Evolutionary conservation across 2,888 invertebrate genomes (phyloP), one percentile per base, ranked within the genome.

Genomic region (Lasioglossum figueresi): DNA sequence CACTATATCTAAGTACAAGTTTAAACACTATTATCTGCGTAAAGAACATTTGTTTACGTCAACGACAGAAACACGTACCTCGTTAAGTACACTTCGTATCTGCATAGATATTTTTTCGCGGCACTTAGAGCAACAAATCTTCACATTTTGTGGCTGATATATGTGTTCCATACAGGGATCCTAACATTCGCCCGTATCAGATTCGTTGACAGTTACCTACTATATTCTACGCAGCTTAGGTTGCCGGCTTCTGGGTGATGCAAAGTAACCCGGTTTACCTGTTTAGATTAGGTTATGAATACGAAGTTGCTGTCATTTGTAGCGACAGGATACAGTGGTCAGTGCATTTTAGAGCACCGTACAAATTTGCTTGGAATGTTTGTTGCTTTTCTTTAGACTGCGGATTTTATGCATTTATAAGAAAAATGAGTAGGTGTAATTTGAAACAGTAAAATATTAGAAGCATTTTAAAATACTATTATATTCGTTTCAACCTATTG

Each of bases 1-100:
- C 73, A 82, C 83, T 59, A 76, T 83, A 83, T 80, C 77, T 83
- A 80, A 80, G 86, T 78, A 86, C 72, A 86, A 87, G 82, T 87
- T 87, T 86, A 83, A 86, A 75, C 73, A 66, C 78, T 78, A 86
- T 86, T 87, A 87, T 87, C 83, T 79, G 31, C 52, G 59, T 40
- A 45, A 19, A 63, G 83, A 78, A 87, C 86, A 86, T 87, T 87
- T 80, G 83, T 86, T 87, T 77, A 80, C 78, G 72, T 68, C 31
- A 73, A 70, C 45, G 86, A 87, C 86, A 87, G 86, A 78, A 86
- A 87, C 86, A 87, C 78, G 86, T 72, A 82, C 80, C 86, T 87
- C 86, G 86, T 86, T 87, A 86, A 85, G 75, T 83, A 83, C 72
- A 73, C 19, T 14, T 68, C 37, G 19, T 80, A 83, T 80, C 85